phyloP scores from a whole-genome alignment of 2,888 invertebrate species.

The Gymnoscelis rufifasciata region DNA sequence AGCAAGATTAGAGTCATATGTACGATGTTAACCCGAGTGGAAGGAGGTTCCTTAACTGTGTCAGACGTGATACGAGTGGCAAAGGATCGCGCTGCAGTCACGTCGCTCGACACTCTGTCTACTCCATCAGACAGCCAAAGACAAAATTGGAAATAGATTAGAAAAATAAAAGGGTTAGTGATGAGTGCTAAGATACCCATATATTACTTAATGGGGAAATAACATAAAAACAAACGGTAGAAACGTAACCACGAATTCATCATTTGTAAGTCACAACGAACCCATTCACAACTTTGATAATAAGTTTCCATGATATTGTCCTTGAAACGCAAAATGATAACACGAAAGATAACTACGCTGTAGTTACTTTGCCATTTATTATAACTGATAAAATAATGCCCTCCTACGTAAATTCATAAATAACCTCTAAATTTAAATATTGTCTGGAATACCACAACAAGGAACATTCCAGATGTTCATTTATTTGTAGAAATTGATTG shows the following conservation, averaged over 20 bases:
- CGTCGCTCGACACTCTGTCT: constrained; percentile 25
- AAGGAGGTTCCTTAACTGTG: constrained; percentile 57
- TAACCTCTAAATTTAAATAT: not conserved
- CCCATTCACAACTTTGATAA: constrained; percentile 11
- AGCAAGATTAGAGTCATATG: no score
- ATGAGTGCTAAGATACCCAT: no score
- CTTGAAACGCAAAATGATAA: constrained; percentile 47
- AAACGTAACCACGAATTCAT: no score
- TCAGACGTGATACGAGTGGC: constrained; percentile 59
- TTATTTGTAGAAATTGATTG: constrained; percentile 17
- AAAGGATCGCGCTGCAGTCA: constrained; percentile 42
- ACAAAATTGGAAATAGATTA: no score
- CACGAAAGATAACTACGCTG: constrained; percentile 20
- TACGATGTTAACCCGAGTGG: constrained; percentile 35
- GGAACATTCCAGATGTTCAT: constrained; percentile 9
- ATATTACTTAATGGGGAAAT: no score
- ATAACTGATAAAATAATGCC: constrained; percentile 30
- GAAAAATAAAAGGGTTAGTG: no score
- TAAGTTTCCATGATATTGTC: constrained; percentile 41
- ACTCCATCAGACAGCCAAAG: constrained; percentile 14
- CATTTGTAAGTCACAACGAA: not conserved
- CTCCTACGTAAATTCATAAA: constrained; percentile 3
- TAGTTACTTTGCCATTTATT: constrained; percentile 21
- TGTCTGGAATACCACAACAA: not conserved
- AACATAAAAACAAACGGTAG: no score